Evolutionary conservation across 2,888 invertebrate species (phyloP).

Genomic region (Caenorhabditis sp.): DNA sequence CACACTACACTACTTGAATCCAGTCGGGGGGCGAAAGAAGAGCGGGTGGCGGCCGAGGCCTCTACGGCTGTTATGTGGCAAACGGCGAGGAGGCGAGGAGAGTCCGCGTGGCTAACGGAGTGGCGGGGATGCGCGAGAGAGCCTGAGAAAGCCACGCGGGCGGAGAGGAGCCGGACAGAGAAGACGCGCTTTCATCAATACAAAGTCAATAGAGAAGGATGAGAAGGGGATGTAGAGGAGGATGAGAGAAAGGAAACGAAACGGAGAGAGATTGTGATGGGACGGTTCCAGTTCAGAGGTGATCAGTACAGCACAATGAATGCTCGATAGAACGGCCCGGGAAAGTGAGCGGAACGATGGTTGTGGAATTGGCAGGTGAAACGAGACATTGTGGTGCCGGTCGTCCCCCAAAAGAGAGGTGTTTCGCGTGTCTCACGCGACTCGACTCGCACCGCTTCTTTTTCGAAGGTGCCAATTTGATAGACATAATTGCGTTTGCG

Average conservation of each 20-base stretch:
- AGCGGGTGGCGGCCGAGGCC: slow-evolving; percentile 10
- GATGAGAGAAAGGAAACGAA: background rate
- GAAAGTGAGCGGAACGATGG: no score
- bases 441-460: slow-evolving; percentile 5
- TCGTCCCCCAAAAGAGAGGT: background rate
- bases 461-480: slow-evolving; percentile 47
- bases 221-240: slow-evolving; percentile 3
- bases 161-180: slow-evolving; percentile 14
- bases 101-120: slow-evolving; percentile 35
- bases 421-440: slow-evolving; percentile 36
- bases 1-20: slow-evolving; percentile 42
- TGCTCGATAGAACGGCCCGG: no score
- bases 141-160: slow-evolving; percentile 18
- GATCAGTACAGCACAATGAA: background rate
- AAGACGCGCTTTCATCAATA: slow-evolving; percentile 47
- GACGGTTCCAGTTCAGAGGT: slow-evolving; percentile 8
- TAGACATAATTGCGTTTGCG: slow-evolving; percentile 49
- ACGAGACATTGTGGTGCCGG: background rate
- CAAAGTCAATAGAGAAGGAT: slow-evolving; percentile 50
- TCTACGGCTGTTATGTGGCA: slow-evolving; percentile 39
- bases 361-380: background rate
- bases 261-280: slow-evolving; percentile 10
- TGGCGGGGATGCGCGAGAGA: slow-evolving; percentile 22
- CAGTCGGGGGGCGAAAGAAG: slow-evolving; percentile 14
- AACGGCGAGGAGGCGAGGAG: slow-evolving; percentile 20